These are phyloP conservation scores for Eublepharis macularius DNA, from an alignment of 2,113 vertebrate genomes.

Conservation along the genomic window DNA sequence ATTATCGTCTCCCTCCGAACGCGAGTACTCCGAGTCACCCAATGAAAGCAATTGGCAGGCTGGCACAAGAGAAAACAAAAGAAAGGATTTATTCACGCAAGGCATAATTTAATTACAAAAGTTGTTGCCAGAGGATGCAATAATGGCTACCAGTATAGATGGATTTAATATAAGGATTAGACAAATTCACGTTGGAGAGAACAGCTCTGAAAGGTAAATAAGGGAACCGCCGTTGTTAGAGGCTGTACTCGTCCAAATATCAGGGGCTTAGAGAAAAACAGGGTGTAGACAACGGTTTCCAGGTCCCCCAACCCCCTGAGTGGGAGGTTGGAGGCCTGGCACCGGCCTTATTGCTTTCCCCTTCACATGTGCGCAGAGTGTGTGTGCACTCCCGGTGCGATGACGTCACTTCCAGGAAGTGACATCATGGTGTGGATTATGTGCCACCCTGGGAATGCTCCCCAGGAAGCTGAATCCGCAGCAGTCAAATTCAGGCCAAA, in stretches of 20 bases:
- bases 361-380: no score
- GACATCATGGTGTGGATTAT: no score
- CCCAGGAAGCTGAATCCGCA: no score
- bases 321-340: no score
- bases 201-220: background rate
- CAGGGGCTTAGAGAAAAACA: no score
- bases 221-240: background rate
- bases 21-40: background rate
- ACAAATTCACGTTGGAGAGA: background rate
- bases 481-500: no score
- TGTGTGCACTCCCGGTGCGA: no score
- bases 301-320: no score
- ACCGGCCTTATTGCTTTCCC: no score
- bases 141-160: background rate
- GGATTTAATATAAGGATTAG: background rate
- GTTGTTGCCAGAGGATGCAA: background rate
- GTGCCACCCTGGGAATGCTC: no score
- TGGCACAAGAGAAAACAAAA: background rate
- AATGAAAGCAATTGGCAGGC: background rate
- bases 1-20: background rate
- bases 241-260: background rate
- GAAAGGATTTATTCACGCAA: background rate
- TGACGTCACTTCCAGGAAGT: no score
- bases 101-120: slow-evolving; percentile 1
- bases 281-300: no score